Conservation (phyloP, 2,888 invertebrate species). For the Colostygia pectinataria region DNA sequence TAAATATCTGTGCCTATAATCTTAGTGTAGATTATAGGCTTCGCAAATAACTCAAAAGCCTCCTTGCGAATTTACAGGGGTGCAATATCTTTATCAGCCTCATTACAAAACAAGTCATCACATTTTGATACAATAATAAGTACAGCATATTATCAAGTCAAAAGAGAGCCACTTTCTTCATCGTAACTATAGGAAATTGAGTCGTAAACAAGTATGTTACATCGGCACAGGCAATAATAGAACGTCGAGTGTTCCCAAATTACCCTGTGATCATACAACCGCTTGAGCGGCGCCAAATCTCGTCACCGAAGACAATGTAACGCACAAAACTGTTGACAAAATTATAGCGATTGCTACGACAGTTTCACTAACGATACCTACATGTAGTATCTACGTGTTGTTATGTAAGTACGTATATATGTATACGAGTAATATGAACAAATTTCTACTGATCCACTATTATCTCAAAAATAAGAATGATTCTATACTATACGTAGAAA, state of each 20-base stretch:
- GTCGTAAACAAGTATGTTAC: constrained; percentile 48
- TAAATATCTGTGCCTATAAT: not conserved
- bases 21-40: no score
- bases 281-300: constrained; percentile 42
- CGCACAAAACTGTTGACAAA: constrained; percentile 17
- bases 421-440: not conserved
- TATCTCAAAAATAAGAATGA: no score
- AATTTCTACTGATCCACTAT: no score
- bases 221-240: constrained; percentile 55
- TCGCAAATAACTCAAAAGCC: no score
- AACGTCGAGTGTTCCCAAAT: constrained; percentile 52
- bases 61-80: no score
- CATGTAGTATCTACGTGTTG: no score
- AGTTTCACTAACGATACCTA: constrained; percentile 13
- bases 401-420: no score
- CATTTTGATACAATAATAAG: no score
- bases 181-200: constrained; percentile 43
- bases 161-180: constrained; percentile 31
- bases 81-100: no score
- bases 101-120: no score
- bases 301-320: constrained; percentile 36
- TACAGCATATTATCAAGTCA: not conserved
- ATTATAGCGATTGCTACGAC: constrained; percentile 9
- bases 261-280: constrained; percentile 41
- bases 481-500: no score